Evolutionary conservation across 2,888 invertebrate species (phyloP).

Genomic region (Dolichomitus sp.): DNA sequence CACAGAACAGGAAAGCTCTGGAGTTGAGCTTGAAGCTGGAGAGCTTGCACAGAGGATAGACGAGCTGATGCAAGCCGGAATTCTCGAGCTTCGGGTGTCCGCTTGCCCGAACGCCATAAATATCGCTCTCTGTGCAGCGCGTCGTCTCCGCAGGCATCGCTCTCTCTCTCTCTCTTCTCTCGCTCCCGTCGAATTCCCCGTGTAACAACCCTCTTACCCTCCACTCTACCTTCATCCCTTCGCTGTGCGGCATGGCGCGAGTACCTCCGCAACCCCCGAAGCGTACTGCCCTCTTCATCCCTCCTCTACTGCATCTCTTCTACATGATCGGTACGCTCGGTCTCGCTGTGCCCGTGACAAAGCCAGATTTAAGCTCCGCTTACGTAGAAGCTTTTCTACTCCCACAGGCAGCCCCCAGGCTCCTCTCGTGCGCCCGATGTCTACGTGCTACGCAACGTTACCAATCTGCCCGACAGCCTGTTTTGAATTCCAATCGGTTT

Average conservation of each 20-base stretch:
- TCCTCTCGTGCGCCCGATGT: conserved; percentile 60
- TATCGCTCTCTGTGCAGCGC: conserved; percentile 67
- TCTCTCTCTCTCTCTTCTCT: conserved; percentile 21
- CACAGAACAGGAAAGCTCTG: conserved; percentile 50
- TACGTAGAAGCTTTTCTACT: conserved; percentile 77
- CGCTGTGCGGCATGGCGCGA: conserved; percentile 20
- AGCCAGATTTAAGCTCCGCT: conserved; percentile 81
- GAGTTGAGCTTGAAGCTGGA: conserved; percentile 41
- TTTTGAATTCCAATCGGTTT: conserved; percentile 70
- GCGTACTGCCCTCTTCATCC: conserved; percentile 18
- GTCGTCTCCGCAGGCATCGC: conserved; percentile 50
- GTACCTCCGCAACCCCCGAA: conserved; percentile 26
- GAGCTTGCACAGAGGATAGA: conserved; percentile 42
- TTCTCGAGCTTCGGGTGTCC: conserved; percentile 59
- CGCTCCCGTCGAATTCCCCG: conserved; percentile 22
- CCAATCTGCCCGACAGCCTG: conserved; percentile 60
- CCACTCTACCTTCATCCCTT: conserved; percentile 7
- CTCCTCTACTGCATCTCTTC: conserved; percentile 34
- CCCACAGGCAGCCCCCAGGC: conserved; percentile 28
- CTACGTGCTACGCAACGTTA: conserved; percentile 47
- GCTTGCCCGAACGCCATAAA: conserved; percentile 74
- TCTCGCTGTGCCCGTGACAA: conserved; percentile 75
- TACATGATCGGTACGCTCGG: conserved; percentile 44
- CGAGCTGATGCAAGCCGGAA: conserved; percentile 68
- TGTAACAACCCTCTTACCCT: conserved; percentile 41